These are phyloP conservation scores for Yponomeuta sedellus DNA, from an alignment of 2,888 invertebrate species.

Conservation along the genomic window DNA sequence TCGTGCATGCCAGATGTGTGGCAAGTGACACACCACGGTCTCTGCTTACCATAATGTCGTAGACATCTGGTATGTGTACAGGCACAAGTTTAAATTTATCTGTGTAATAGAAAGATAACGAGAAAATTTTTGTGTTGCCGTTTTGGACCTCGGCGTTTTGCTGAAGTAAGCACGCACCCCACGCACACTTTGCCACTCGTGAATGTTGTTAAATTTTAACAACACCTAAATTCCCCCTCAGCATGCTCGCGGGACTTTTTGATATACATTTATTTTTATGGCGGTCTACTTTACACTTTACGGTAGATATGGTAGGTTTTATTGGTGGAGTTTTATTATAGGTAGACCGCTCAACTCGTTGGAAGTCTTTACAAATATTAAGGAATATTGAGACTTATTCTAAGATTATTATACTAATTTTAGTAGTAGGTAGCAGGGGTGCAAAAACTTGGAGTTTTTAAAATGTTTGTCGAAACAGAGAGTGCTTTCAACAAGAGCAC, in stretches of 20 bases:
- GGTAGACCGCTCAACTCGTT: not conserved
- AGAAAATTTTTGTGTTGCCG: not conserved
- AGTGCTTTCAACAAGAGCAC: not conserved
- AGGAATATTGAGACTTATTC: not conserved
- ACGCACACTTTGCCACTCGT: not conserved
- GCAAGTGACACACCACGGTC: too few species aligned
- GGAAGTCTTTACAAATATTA: not conserved
- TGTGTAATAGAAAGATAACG: too few species aligned
- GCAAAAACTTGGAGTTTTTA: not conserved
- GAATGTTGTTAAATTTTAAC: constrained; percentile 50
- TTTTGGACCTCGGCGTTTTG: not conserved
- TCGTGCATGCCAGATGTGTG: too few species aligned
- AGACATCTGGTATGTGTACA: too few species aligned
- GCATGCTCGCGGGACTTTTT: constrained; percentile 28
- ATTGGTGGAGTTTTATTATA: not conserved
- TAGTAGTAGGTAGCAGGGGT: not conserved
- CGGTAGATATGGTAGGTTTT: not conserved
- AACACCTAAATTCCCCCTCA: constrained; percentile 37
- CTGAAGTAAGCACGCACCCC: not conserved
- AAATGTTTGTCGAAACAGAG: not conserved
- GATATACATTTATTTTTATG: constrained; percentile 37
- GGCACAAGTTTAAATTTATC: too few species aligned
- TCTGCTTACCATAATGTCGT: too few species aligned
- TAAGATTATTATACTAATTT: too few species aligned
- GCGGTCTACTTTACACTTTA: not conserved